Evolutionary conservation across 2,113 vertebrate species (phyloP).

Genomic region (Alaudala cheleensis): DNA sequence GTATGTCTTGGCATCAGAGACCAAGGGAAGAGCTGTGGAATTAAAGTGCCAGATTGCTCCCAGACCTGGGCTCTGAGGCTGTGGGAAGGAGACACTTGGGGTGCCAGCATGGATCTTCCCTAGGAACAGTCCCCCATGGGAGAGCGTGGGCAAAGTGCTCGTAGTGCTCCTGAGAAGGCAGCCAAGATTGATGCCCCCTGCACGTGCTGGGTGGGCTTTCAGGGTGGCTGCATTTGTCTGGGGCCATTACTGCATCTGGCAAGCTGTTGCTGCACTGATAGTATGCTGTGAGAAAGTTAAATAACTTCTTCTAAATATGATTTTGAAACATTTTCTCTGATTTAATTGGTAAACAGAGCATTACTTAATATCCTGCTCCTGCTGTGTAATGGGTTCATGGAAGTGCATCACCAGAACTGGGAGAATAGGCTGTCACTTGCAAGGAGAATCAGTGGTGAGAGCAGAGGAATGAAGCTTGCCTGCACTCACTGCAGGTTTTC

Average conservation of each 20-base stretch:
- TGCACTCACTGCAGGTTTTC: neutral
- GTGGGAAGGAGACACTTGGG: neutral
- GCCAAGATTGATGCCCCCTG: neutral
- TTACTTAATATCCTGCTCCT: neutral
- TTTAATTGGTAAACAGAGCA: neutral
- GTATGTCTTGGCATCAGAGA: fast-evolving
- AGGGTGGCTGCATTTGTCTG: neutral
- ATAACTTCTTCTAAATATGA: neutral
- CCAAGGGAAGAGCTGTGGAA: neutral
- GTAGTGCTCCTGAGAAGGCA: neutral
- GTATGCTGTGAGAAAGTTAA: neutral
- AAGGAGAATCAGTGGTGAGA: neutral
- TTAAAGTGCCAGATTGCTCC: neutral
- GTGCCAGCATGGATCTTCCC: neutral
- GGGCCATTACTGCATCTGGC: neutral
- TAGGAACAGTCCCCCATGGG: neutral
- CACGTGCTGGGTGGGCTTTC: neutral
- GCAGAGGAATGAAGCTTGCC: neutral
- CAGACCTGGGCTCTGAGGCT: fast-evolving
- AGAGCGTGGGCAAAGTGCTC: neutral
- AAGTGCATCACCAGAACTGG: neutral
- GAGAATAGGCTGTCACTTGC: neutral
- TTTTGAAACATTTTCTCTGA: neutral
- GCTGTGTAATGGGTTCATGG: neutral
- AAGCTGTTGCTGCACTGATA: neutral